Evolutionary conservation across 2,113 vertebrate genomes (phyloP).

Genomic region (Gnathonemus longibarbis): DNA sequence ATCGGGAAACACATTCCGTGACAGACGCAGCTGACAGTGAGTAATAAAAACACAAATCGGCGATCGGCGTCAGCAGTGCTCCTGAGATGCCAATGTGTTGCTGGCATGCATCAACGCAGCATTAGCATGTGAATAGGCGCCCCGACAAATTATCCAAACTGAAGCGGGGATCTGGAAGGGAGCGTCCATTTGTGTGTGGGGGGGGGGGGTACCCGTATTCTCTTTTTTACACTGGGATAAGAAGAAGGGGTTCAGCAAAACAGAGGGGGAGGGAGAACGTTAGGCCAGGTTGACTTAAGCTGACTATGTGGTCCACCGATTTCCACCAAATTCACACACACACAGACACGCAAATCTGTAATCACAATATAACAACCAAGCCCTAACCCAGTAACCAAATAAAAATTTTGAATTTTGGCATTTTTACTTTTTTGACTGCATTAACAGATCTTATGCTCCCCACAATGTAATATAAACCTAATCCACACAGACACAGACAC

Average conservation of each 20-base stretch:
- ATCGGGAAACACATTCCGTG: background rate
- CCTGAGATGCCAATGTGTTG: slow-evolving; percentile 10
- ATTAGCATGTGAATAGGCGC: slow-evolving; percentile 27
- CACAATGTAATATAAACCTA: background rate
- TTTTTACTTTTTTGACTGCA: background rate
- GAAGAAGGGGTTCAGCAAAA: background rate
- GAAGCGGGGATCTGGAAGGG: slow-evolving; percentile 2
- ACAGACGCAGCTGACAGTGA: slow-evolving; percentile 10
- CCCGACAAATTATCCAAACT: slow-evolving; percentile 28
- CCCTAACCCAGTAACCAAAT: background rate
- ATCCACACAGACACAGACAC: background rate
- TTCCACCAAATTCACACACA: background rate
- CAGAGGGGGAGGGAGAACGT: background rate
- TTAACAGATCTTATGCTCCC: background rate
- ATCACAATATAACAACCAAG: background rate
- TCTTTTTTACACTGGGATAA: background rate
- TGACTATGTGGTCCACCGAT: background rate
- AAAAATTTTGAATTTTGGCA: background rate
- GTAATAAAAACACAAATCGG: slow-evolving; percentile 15
- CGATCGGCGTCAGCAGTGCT: background rate
- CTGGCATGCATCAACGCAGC: slow-evolving; percentile 17
- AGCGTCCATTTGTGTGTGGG: background rate
- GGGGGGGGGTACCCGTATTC: too few species aligned
- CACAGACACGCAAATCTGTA: background rate
- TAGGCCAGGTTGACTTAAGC: background rate